phyloP scores from a whole-genome alignment of 2,113 vertebrate species.

The Pelodiscus sinensis region DNA sequence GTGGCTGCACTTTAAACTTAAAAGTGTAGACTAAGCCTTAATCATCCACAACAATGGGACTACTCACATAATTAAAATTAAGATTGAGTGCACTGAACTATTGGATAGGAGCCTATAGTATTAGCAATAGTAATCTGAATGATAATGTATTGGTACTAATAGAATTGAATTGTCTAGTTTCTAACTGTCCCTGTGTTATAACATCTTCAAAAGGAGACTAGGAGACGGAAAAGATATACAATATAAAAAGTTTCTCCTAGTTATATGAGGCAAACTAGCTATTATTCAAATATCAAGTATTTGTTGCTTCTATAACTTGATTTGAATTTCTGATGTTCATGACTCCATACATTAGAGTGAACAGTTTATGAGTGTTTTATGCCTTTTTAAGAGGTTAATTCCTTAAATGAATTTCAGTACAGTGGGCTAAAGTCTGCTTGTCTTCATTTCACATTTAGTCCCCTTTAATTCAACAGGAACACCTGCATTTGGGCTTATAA shows the following conservation, averaged over 20 bases:
- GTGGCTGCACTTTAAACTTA: too few species aligned
- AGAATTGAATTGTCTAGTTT: not conserved
- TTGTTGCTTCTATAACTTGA: not conserved
- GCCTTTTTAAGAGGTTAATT: not conserved
- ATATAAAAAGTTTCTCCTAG: not conserved
- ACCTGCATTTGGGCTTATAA: rapidly evolving
- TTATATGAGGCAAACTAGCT: rapidly evolving
- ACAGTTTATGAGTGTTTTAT: not conserved
- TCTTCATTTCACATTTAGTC: not conserved
- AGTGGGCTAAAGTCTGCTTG: not conserved
- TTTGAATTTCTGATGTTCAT: not conserved
- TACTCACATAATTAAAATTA: not conserved
- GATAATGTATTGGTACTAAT: not conserved
- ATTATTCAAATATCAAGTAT: not conserved
- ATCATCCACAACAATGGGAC: not conserved
- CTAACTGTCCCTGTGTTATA: rapidly evolving
- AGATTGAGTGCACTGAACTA: not conserved
- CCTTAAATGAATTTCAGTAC: not conserved
- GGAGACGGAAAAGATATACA: not conserved
- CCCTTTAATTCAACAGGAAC: not conserved
- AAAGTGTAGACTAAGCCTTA: not conserved
- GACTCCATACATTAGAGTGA: not conserved
- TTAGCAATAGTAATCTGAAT: not conserved
- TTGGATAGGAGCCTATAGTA: not conserved
- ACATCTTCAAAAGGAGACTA: not conserved